Conservation (phyloP, 2,797 vertebrate genomes). For the Malurus splendens region DNA sequence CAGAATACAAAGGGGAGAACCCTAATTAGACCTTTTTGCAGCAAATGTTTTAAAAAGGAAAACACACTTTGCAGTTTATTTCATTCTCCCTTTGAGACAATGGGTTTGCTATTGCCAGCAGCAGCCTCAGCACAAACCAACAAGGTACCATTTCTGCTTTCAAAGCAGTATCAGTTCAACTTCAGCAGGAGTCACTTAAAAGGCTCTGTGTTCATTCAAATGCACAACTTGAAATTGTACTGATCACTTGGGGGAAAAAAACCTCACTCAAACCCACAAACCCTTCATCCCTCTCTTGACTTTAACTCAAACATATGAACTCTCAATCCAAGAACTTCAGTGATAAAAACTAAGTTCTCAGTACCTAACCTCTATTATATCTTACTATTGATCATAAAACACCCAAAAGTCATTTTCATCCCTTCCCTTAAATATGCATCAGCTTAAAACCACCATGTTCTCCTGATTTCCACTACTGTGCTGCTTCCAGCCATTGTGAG, state of each 20-base stretch:
- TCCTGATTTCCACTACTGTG: not conserved
- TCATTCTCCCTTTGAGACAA: not conserved
- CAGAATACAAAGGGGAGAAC: not conserved
- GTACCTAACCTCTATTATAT: not conserved
- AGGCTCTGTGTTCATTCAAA: not conserved
- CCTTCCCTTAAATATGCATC: not conserved
- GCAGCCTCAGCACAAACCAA: not conserved
- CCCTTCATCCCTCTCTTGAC: not conserved
- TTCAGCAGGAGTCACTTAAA: not conserved
- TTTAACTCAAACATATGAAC: not conserved
- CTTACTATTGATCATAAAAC: not conserved
- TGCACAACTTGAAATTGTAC: not conserved
- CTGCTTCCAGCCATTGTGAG: not conserved
- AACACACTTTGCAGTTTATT: not conserved
- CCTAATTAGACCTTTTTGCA: not conserved
- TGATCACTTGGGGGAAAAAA: rapidly evolving
- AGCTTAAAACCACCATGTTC: not conserved
- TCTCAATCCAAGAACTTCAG: not conserved
- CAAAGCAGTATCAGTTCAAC: not conserved
- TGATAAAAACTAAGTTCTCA: not conserved
- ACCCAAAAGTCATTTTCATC: not conserved
- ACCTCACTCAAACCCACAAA: not conserved
- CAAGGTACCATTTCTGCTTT: not conserved
- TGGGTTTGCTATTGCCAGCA: not conserved
- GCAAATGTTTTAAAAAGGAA: not conserved